phyloP scores from a whole-genome alignment of 2,113 vertebrate genomes.

The Phoxinus phoxinus region DNA sequence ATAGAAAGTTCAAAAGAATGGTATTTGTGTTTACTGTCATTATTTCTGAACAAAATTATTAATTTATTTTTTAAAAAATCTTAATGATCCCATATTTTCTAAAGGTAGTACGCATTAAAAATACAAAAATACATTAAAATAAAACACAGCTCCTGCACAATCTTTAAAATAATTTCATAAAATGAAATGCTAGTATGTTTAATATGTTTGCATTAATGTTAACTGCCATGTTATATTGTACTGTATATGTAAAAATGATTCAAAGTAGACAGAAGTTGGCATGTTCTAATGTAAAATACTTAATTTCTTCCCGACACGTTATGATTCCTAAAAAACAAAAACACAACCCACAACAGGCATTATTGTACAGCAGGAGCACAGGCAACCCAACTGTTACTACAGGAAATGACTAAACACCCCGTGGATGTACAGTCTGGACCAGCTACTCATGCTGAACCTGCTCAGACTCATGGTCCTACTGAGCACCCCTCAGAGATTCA shows the following conservation, averaged over 20 bases:
- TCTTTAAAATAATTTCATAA: too few species aligned
- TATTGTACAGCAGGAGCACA: slow-evolving; percentile 11
- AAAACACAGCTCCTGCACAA: too few species aligned
- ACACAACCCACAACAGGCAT: background rate
- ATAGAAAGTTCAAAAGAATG: too few species aligned
- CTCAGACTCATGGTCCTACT: slow-evolving; percentile 11
- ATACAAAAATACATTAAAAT: too few species aligned
- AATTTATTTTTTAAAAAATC: too few species aligned
- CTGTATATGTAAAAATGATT: background rate
- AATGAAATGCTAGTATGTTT: too few species aligned
- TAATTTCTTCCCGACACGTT: background rate
- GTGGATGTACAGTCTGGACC: slow-evolving; percentile 44
- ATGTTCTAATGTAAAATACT: background rate
- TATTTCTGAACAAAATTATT: too few species aligned
- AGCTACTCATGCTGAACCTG: slow-evolving; percentile 6
- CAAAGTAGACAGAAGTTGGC: background rate
- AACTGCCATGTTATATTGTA: background rate
- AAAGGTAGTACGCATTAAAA: too few species aligned
- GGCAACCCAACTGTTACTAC: slow-evolving; percentile 15
- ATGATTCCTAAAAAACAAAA: background rate
- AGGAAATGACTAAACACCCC: slow-evolving; percentile 42
- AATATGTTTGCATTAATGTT: background rate
- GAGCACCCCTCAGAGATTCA: slow-evolving; percentile 17
- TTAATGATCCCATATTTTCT: too few species aligned
- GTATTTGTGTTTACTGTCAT: too few species aligned